A percentile compares a stretch with the other conserved stretches of the same genome.
Conservation (phyloP, 2,113 vertebrate species). For the Sprattus sprattus region DNA sequence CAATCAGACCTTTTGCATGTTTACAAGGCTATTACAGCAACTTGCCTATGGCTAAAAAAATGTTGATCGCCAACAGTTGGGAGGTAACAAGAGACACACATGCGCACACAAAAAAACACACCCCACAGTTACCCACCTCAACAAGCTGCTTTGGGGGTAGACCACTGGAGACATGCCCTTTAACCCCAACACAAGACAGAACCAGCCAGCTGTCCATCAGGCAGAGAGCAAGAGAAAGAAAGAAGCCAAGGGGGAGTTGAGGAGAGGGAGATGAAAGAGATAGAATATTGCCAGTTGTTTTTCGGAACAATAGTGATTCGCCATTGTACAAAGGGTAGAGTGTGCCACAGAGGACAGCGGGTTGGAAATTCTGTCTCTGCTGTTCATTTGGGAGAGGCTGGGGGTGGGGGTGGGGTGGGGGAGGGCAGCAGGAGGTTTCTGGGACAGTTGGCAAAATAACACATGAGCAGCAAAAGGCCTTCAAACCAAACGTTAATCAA, state of each 20-base stretch:
- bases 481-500: background rate
- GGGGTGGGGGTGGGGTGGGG: background rate
- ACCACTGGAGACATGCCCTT: constrained; percentile 51
- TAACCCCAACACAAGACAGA: constrained; percentile 50
- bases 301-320: constrained; percentile 30
- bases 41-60: constrained; percentile 8
- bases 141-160: constrained; percentile 27
- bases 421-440: background rate
- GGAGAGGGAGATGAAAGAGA: constrained; percentile 2
- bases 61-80: constrained; percentile 28
- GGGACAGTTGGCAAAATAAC: background rate
- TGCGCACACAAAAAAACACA: constrained; percentile 11
- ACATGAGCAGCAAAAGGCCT: background rate
- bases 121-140: constrained; percentile 6
- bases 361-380: constrained; percentile 23
- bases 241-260: constrained; percentile 6
- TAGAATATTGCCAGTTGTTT: constrained; percentile 27
- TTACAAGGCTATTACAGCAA: background rate
- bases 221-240: background rate
- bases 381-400: background rate
- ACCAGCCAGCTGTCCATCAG: constrained; percentile 51
- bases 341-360: background rate
- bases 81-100: constrained; percentile 26
- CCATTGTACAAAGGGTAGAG: constrained; percentile 9
- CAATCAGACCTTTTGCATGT: background rate